Conservation (phyloP, 1,140 invertebrate genomes). For the Trichogramma pretiosum region DNA sequence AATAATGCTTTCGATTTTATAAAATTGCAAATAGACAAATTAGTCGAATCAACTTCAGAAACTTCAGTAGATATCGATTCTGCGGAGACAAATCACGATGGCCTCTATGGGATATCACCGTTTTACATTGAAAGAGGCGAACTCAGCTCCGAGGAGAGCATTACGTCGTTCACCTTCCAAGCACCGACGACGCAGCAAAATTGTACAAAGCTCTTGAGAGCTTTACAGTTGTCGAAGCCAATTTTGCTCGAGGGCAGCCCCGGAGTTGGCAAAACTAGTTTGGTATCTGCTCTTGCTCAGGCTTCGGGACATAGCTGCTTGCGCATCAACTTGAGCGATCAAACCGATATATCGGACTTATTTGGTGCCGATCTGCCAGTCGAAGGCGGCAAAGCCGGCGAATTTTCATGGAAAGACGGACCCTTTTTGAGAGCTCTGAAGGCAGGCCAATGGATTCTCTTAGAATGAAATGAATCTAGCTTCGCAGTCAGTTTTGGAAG, state of each 20-base stretch:
- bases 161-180: conserved; percentile 58
- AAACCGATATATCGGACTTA: conserved; percentile 95
- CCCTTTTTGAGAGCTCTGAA: conserved; percentile 88
- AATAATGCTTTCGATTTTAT: conserved; percentile 46
- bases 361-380: conserved; percentile 97
- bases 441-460: conserved; percentile 87
- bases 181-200: conserved; percentile 81
- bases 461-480: conserved; percentile 99
- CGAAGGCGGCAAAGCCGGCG: conserved; percentile 72
- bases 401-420: conserved; percentile 94
- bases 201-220: conserved; percentile 74
- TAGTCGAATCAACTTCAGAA: conserved; percentile 16
- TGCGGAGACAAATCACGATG: too few relatives aligned
- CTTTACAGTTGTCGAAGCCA: conserved; percentile 82
- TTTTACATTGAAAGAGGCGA: conserved; percentile 58
- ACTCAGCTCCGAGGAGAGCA: conserved; percentile 23
- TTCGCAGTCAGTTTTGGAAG: conserved; percentile 95
- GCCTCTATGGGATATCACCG: conserved; percentile 59
- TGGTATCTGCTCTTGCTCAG: conserved; percentile 85
- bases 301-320: conserved; percentile 74
- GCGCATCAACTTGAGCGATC: conserved; percentile 95
- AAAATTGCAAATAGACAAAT: conserved; percentile 40
- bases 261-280: conserved; percentile 95
- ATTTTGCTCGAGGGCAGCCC: conserved; percentile 95
- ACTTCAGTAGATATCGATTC: conserved; percentile 9